These are phyloP conservation scores for Diglossa brunneiventris DNA, from an alignment of 2,113 vertebrate genomes.

Conservation along the genomic window DNA sequence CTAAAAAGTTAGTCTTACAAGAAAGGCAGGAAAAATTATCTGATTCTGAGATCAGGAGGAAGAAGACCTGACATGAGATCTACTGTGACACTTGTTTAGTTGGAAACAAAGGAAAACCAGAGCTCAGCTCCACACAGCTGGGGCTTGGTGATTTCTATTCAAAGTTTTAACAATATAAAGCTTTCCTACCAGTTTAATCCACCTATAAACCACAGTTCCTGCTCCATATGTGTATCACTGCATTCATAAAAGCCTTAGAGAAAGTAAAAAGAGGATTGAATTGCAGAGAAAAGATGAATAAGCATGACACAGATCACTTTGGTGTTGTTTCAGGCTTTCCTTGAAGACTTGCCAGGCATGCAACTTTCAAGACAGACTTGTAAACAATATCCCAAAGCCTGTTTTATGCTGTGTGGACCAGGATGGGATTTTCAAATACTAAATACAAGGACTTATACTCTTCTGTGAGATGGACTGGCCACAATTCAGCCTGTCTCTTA, in stretches of 20 bases:
- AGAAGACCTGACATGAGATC: not conserved
- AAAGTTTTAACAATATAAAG: not conserved
- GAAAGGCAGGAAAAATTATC: not conserved
- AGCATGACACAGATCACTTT: not conserved
- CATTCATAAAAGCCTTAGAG: not conserved
- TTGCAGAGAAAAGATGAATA: not conserved
- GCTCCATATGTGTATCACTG: not conserved
- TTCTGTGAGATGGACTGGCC: not conserved
- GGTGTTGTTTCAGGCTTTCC: constrained; percentile 9
- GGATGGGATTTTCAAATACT: not conserved
- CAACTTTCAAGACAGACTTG: not conserved
- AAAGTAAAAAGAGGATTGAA: not conserved
- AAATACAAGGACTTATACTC: not conserved
- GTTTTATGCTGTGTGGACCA: not conserved
- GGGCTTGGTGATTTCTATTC: not conserved
- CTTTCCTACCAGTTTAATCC: constrained; percentile 23
- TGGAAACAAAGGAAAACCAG: constrained; percentile 9
- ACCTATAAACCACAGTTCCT: not conserved
- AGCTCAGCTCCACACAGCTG: not conserved
- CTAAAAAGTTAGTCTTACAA: not conserved
- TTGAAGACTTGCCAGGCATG: constrained; percentile 24
- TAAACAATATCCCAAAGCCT: not conserved
- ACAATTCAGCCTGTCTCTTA: not conserved
- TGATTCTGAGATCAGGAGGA: not conserved
- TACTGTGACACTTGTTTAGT: not conserved